phyloP scores from a whole-genome alignment of 2,888 invertebrate species.

The Drosophila testacea region DNA sequence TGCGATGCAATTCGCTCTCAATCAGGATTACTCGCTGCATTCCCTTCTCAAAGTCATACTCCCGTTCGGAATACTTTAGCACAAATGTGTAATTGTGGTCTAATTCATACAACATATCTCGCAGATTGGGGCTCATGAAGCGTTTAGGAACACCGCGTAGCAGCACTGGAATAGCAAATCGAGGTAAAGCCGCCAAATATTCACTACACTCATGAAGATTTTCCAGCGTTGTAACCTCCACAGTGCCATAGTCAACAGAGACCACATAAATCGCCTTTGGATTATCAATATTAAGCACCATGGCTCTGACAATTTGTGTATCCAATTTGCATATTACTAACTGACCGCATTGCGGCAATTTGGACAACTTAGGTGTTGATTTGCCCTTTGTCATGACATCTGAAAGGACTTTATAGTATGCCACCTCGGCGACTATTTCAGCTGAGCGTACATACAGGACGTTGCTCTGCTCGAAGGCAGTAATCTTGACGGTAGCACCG shows the following conservation, averaged over 20 bases:
- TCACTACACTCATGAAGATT: slow-evolving; percentile 72
- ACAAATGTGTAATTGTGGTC: slow-evolving; percentile 46
- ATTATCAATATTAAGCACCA: slow-evolving; percentile 75
- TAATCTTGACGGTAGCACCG: slow-evolving; percentile 74
- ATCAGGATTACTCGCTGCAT: slow-evolving; percentile 73
- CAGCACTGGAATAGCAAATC: slow-evolving; percentile 75
- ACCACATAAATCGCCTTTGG: slow-evolving; percentile 71
- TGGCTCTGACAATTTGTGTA: slow-evolving; percentile 73
- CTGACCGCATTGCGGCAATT: slow-evolving; percentile 75
- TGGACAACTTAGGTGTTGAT: slow-evolving; percentile 48
- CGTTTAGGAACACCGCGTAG: slow-evolving; percentile 78
- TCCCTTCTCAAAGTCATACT: slow-evolving; percentile 56
- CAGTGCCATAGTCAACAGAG: slow-evolving; percentile 82
- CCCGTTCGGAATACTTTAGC: slow-evolving; percentile 70
- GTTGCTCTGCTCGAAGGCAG: slow-evolving; percentile 81
- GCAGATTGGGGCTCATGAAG: slow-evolving; percentile 72
- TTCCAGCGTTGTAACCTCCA: slow-evolving; percentile 69
- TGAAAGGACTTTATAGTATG: slow-evolving; percentile 69
- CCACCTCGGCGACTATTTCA: slow-evolving; percentile 59
- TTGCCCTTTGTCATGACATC: slow-evolving; percentile 59
- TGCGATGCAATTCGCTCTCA: slow-evolving; percentile 68
- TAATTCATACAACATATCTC: slow-evolving; percentile 53
- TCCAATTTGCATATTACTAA: slow-evolving; percentile 75
- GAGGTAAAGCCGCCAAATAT: slow-evolving; percentile 62
- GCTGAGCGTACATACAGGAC: slow-evolving; percentile 82